Evolutionary conservation across 1,140 invertebrate genomes (phyloP), one percentile per base, ranked within the genome.

Genomic region (Papilio polytes): DNA sequence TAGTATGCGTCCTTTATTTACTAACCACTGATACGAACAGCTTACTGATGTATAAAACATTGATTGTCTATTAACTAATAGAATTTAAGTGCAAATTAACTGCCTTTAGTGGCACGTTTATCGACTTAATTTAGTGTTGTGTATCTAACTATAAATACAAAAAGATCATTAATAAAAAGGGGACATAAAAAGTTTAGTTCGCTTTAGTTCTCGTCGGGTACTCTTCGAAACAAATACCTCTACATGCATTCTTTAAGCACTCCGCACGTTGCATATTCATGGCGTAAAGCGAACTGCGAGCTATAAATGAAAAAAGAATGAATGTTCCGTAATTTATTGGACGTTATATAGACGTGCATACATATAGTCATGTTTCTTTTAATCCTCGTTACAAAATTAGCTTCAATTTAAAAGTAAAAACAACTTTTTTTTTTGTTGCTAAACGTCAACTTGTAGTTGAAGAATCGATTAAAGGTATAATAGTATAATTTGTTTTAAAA

Each of bases 51-150:
- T 70, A 70, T 31, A 70, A 70, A 70, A 70, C 22, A 70, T 63
- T 63, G 63, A 70, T 53, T 76, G 44, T 53, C 74, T 74, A 76
- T 76, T 53, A 76, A 76, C 44, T 76, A 77, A 77, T 56, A 56
- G 48, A 56, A 53, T 77, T 77, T 56, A 77, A 77, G 74, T 77
- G 74, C 74, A 77, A 77, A 77, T 77, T 77, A 77, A 77, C 46
- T 51, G 51, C 48, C 12, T 77, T 56, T 26, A 51, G 15, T 36
- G n/a, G 26, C 20, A 51, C 46, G 26, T 77, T 77, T 56, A 77
- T 77, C 51, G 46, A 53, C 13, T 77, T 56, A 53, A 77, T 77
- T 77, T 77, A 77, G 74, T 56, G 51, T 56, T 56, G 6, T 77
- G 51, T 56, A 77, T 56, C 8, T 36, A 77, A 53, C 51, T 77